A percentile compares a stretch with the other conserved stretches of the same genome.
phyloP scores from a whole-genome alignment of 2,888 invertebrate genomes.

The Apamea anceps region DNA sequence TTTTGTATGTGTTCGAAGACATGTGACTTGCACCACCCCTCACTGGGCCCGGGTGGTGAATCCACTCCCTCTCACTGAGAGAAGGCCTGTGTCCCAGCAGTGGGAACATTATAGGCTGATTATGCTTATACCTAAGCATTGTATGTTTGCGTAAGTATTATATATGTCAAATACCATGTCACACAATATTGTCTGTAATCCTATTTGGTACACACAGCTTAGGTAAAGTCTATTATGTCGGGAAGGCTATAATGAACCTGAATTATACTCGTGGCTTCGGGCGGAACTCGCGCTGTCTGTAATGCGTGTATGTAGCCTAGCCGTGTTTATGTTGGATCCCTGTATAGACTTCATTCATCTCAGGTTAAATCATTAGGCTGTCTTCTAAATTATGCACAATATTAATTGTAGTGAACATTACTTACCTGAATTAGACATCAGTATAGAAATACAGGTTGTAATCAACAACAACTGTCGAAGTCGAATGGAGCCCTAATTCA shows the following conservation, averaged over 20 bases:
- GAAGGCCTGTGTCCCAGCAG: neutral
- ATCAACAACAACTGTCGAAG: no score
- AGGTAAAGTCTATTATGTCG: slow-evolving; percentile 47
- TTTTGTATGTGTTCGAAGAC: neutral
- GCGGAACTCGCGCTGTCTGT: slow-evolving; percentile 30
- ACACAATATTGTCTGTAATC: slow-evolving; percentile 36
- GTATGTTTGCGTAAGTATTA: neutral
- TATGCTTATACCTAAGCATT: neutral
- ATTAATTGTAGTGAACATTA: neutral
- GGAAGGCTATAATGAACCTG: slow-evolving; percentile 35
- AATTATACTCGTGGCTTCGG: slow-evolving; percentile 42
- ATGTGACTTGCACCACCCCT: neutral
- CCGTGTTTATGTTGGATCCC: slow-evolving; percentile 10
- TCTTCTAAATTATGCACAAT: slow-evolving; percentile 20
- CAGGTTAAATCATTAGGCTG: slow-evolving; percentile 21
- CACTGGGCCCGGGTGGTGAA: neutral
- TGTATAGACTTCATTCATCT: slow-evolving; percentile 24
- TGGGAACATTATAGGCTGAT: neutral
- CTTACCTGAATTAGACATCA: neutral
- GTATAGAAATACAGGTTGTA: neutral
- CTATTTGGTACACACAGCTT: slow-evolving; percentile 51
- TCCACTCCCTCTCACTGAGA: neutral
- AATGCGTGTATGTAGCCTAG: neutral
- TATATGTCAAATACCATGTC: slow-evolving; percentile 16
- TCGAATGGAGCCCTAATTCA: no score